Base-by-base conservation (phyloP, 1,140 invertebrate genomes). In the Panagrolaimus sp. region DNA sequence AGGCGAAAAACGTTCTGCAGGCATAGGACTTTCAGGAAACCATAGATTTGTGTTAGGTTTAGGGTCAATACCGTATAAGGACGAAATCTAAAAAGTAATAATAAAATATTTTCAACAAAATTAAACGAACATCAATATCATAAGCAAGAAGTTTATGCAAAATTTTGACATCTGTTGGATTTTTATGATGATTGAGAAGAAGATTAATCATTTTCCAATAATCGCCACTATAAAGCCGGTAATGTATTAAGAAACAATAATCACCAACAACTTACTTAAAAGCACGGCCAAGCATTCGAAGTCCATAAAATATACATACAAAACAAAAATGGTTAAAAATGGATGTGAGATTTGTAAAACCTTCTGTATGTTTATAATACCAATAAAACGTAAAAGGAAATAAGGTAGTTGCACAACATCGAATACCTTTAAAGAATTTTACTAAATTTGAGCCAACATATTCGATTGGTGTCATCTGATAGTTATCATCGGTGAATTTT, bases 131-230 rank as follows among this genome's bases (percentile, higher is more conserved):
- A 21, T 58, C 52, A 17, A 58, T n/a, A 21, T 58, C 52, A 21
- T 58, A 58, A 28, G 52, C 28, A 8, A 58, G 28, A 21, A 58
- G 21, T 1, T 12, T 21, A 12, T 58, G 21, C 8, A 26, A 26
- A 21, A 28, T 28, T 21, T 58, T 58, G 17, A 21, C n/a, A n/a
- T 58, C n/a, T 21, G 14, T 24, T 12, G 52, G 52, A 58, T 58
- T 58, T 28, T 58, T 28, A n/a, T 58, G 17, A 58, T 26, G 21
- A 26, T 21, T 12, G 52, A 58, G 10, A 24, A 58, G 52, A n/a
- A 58, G 52, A 21, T 58, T 28, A 28, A 58, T 28, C 52, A 58
- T 12, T 28, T n/a, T 58, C n/a, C 21, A 21, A 28, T 58, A 58
- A 12, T 58, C 52, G 21, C 28, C 28, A 58, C 52, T 58, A 14